Evolutionary conservation across 2,888 invertebrate species (phyloP), one percentile per base, ranked within the genome.

Genomic region (Andrena camellia): DNA sequence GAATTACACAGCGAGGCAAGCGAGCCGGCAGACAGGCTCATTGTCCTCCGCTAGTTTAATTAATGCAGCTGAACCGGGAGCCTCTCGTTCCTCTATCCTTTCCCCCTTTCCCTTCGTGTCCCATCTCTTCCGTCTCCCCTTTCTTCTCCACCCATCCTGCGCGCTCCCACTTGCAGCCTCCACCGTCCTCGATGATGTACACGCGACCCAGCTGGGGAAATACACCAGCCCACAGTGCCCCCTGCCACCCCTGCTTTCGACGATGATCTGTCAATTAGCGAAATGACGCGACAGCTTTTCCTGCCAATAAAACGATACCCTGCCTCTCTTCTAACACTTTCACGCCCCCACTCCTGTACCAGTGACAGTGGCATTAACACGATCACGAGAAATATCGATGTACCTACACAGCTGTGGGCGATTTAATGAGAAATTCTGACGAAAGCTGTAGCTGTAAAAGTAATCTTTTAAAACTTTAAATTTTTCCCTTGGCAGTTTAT

Each of bases 21-120:
- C 89, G 89, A 90, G 89, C 88, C 88, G 84, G 90, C 89, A 90
- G 92, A 92, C 92, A 90, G 91, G 90, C 93, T 93, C 93, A 93
- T 93, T 93, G 93, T 94, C 92, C 93, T 92, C 91, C 89, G 91
- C 93, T 92, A 92, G 92, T 93, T 93, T 94, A 94, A 94, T 94
- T 94, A 94, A 93, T 93, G 93, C 93, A 92, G 91, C 93, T 90
- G 89, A 91, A 92, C 90, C 88, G 86, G 89, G 80, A 87, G 79
- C 77, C 78, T 81, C 84, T 77, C 79, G 78, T 73, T 76, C 70
- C 72, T 60, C 64, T 52, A 48, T 75, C 78, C 77, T 76, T 70
- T 74, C 68, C 60, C 63, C 84, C 73, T 64, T 71, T 31, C 60
- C 57, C n/a, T 57, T 57, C 57, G 20, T 17, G 33, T 60, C 71